Percentiles rank a stretch among this genome's conserved stretches.
Conservation (phyloP, 2,797 vertebrate species). For the Notolepis coatsorum region DNA sequence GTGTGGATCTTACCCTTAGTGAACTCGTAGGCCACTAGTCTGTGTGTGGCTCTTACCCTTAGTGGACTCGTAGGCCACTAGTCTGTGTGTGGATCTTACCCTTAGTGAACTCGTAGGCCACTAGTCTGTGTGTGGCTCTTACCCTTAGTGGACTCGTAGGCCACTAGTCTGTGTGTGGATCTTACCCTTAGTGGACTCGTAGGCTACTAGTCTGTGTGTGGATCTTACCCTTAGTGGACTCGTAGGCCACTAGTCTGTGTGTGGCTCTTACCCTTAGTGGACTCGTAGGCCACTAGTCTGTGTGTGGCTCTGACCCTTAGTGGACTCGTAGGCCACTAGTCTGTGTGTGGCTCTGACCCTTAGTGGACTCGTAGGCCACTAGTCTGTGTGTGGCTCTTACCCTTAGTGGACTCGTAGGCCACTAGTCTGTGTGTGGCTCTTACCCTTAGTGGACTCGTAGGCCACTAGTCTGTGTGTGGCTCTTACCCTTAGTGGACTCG, state of each 20-base stretch:
- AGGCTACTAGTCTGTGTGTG: slow-evolving; percentile 89
- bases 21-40: slow-evolving; percentile 89
- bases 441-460: slow-evolving; percentile 92
- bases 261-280: slow-evolving; percentile 88
- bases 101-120: slow-evolving; percentile 90
- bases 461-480: slow-evolving; percentile 87
- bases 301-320: slow-evolving; percentile 90
- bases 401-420: slow-evolving; percentile 89
- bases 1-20: slow-evolving; percentile 89
- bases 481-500: slow-evolving; percentile 91
- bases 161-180: slow-evolving; percentile 88
- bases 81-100: slow-evolving; percentile 90
- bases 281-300: slow-evolving; percentile 91
- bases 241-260: slow-evolving; percentile 92
- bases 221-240: slow-evolving; percentile 91
- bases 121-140: slow-evolving; percentile 88
- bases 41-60: slow-evolving; percentile 92
- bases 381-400: slow-evolving; percentile 92
- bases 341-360: slow-evolving; percentile 91
- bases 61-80: slow-evolving; percentile 88
- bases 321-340: slow-evolving; percentile 89
- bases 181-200: slow-evolving; percentile 92
- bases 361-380: slow-evolving; percentile 88
- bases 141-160: slow-evolving; percentile 91
- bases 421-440: slow-evolving; percentile 89